Evolutionary conservation across 2,888 invertebrate genomes (phyloP), one percentile per base, ranked within the genome.

Genomic region (Leucophora obtusa): DNA sequence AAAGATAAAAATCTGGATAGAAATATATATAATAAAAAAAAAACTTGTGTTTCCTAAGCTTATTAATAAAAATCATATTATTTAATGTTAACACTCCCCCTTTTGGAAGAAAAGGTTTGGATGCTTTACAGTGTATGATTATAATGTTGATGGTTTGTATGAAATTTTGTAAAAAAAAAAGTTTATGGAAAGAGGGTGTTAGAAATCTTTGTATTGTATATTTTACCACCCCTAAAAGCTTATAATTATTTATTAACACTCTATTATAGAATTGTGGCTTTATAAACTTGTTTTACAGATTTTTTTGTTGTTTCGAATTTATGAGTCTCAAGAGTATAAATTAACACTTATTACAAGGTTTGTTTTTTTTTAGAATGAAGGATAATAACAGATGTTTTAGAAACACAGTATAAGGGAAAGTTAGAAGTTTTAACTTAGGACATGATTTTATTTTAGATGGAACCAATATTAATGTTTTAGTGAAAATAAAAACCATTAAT

Each of bases 281-380:
- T 54, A 17, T 53, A 68, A 65, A 81, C 63, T 73, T 54, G 77
- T 73, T 70, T 73, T 73, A 59, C 18, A 66, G 71, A 66, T 75
- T 79, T 70, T 15, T 51, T 51, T 50, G 11, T 35, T 56, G 10
- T 65, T 47, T 15, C 4, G 17, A 59, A 75, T 77, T 81, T 81
- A 81, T 77, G 63, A 28, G 81, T 77, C 81, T 73, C 81, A 21
- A 14, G 81, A 51, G 81, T 70, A 81, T 77, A 77, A 81, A 81
- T 81, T 81, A 81, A 73, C 77, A 73, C 54, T 77, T 72, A 35
- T 70, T n/a, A 47, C n/a, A n/a, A 3, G 38, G 10, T 38, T 11
- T 38, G 38, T 9, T 38, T 38, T 47, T 47, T 43, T 11, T 59
- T 70, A 9, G 18, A n/a, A 59, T 73, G 35, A 70, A 53, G 60